Conservation (phyloP, 2,888 invertebrate species). For the Tortrix viridana region DNA sequence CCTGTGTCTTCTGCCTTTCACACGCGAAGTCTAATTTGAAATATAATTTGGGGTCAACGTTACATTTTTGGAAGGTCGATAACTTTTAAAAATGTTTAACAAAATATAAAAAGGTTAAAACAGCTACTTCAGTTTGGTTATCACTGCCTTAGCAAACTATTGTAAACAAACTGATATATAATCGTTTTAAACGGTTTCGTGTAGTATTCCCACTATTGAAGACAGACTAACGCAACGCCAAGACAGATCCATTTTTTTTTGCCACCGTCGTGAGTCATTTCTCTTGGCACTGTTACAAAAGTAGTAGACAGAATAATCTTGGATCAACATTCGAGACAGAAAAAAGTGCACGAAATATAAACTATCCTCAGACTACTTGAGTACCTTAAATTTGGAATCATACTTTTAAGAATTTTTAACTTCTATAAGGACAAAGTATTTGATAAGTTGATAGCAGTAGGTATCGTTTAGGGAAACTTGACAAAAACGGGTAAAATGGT, state of each 20-base stretch:
- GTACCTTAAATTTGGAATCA: not conserved
- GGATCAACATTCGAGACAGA: constrained; percentile 13
- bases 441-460: not conserved
- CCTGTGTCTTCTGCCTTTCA: constrained; percentile 7
- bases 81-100: not conserved
- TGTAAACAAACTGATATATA: constrained; percentile 29
- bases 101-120: too few relatives aligned
- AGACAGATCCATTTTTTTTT: constrained; percentile 22
- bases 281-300: constrained; percentile 34
- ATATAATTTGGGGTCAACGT: not conserved
- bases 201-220: constrained; percentile 25
- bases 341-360: constrained; percentile 2
- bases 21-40: constrained; percentile 15
- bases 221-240: constrained; percentile 23
- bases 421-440: too few relatives aligned
- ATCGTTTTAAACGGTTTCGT: constrained; percentile 14
- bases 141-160: constrained; percentile 8
- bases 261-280: constrained; percentile 26
- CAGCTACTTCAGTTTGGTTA: not conserved
- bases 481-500: not conserved
- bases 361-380: not conserved
- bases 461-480: not conserved
- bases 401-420: not conserved
- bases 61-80: not conserved
- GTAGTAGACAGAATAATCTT: constrained; percentile 36